Conservation (phyloP, 2,888 invertebrate species). For the Horisme vitalbata region DNA sequence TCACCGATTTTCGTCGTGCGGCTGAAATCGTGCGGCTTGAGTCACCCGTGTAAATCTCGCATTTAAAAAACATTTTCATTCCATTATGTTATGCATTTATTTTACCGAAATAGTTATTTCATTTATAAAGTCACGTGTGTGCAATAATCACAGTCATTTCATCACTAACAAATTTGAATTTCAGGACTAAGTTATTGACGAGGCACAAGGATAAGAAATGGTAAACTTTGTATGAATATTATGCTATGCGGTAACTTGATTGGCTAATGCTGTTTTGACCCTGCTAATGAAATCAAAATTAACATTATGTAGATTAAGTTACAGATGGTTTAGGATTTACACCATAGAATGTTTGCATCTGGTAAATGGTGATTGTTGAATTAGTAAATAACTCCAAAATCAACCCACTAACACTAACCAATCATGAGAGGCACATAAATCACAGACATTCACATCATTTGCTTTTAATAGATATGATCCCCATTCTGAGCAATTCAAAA, state of each 20-base stretch:
- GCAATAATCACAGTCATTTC: conserved; percentile 65
- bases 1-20: too few relatives aligned
- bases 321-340: conserved; percentile 18
- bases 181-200: conserved; percentile 94
- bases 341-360: conserved; percentile 18
- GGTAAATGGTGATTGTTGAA: conserved; percentile 16
- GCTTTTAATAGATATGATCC: conserved; percentile 2
- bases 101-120: conserved; percentile 22
- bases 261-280: conserved; percentile 53
- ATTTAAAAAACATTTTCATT: conserved; percentile 3
- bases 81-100: conserved; percentile 2
- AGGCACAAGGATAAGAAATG: conserved; percentile 93
- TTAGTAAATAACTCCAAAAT: conserved; percentile 7
- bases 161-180: conserved; percentile 84
- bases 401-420: conserved; percentile 10
- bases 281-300: conserved; percentile 35
- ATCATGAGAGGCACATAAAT: conserved; percentile 1
- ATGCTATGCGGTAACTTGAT: conserved; percentile 64
- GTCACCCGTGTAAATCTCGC: too few relatives aligned
- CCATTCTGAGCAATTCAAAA: too few relatives aligned
- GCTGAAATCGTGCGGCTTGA: too few relatives aligned
- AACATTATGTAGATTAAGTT: conserved; percentile 25
- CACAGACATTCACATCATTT: conserved; percentile 8
- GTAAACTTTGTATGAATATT: conserved; percentile 81
- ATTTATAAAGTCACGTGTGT: conserved; percentile 38